A percentile compares a stretch with the other conserved stretches of the same genome.
phyloP scores from a whole-genome alignment of 2,888 invertebrate species.

The Erannis defoliaria region DNA sequence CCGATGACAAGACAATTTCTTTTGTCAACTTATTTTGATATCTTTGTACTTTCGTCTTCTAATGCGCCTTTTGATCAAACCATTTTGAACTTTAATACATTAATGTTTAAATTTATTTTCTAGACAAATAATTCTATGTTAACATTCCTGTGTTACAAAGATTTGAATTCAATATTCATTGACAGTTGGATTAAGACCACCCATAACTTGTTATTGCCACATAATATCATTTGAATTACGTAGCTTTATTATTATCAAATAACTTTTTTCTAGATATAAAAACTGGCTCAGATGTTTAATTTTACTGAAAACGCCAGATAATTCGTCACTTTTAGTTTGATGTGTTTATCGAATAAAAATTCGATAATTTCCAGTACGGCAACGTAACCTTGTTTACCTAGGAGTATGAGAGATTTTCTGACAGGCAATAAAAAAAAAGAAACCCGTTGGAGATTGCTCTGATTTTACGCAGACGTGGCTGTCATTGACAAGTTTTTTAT shows the following conservation, averaged over 20 bases:
- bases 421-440: too few species aligned
- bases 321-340: too few species aligned
- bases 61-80: neutral
- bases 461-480: too few species aligned
- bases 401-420: too few species aligned
- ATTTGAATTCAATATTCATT: conserved; percentile 35
- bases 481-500: too few species aligned
- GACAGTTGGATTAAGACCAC: conserved; percentile 56
- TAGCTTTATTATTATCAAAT: neutral
- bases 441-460: too few species aligned
- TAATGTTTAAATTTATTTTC: neutral
- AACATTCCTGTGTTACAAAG: conserved; percentile 1
- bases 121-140: neutral
- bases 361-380: too few species aligned
- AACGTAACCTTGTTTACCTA: too few species aligned
- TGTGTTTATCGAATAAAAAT: too few species aligned
- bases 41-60: conserved; percentile 8
- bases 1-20: conserved; percentile 63
- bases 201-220: conserved; percentile 39
- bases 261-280: too few species aligned
- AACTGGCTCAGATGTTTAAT: too few species aligned
- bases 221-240: neutral
- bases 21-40: conserved; percentile 54
- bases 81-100: conserved; percentile 10
- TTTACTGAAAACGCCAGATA: too few species aligned